Base-by-base conservation (phyloP, 2,797 vertebrate species). In the Intellagama lesueurii region DNA sequence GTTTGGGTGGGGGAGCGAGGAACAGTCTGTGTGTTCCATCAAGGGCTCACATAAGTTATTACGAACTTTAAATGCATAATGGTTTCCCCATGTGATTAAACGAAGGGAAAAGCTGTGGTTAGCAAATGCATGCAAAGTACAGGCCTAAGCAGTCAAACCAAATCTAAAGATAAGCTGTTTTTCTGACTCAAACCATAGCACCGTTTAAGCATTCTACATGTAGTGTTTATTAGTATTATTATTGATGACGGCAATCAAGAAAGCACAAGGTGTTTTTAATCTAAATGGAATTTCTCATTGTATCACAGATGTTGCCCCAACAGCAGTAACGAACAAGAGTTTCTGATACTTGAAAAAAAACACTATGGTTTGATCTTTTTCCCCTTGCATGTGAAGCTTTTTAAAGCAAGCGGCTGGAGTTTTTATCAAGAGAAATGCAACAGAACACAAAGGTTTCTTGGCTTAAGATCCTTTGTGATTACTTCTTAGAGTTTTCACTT, bases 351-450 rank as follows among this genome's bases (percentile, higher is more conserved):
- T 60, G 87, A 92, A 86, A 85, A 87, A 93, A 88, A 87, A 72
- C 30, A 28, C 44, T 3, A 2, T 83, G 40, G 4, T 8, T n/a
- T 86, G 79, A 35, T 40, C 35, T 1, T 78, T 19, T 52, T n/a
- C 86, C 32, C 49, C 49, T 81, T 64, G n/a, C 26, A n/a, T 81
- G 19, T 64, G 1, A 2, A 77, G 88, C 85, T 92, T 94, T 93
- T 92, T 83, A 66, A 90, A 80, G 72, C 79, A 8, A 60, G 9
- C 32, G 77, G 28, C 89, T 83, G 12, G 84, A 52, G 82, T 94
- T 93, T 92, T 92, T 95, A 93, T 81, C 24, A 26, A 28, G 17
- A 32, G 83, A 86, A 89, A 66, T 68, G 60, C 81, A 44, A 85
- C 35, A 88, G 90, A 88, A 77, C 83, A 44, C n/a, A 80, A 35